Base-by-base conservation (phyloP, 2,113 vertebrate genomes). In the Brienomyrus brachyistius region DNA sequence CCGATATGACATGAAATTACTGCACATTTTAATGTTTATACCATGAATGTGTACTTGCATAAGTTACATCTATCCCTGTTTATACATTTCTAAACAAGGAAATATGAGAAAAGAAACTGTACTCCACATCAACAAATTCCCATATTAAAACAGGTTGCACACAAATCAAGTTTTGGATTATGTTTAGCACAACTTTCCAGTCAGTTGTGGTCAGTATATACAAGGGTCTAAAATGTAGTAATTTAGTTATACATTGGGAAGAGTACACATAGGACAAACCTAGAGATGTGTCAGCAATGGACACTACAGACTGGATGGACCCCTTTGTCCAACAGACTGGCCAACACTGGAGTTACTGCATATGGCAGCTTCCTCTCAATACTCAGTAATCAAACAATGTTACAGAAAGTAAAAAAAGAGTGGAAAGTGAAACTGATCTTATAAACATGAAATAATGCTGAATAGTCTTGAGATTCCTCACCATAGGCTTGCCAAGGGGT, bases 401-500 rank as follows among this genome's bases (percentile, higher is more conserved):
- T n/a, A 74, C 4, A 31, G 27, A 74, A 35, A 74, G 27, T 74
- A 74, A 74, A 70, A 74, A 70, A 35, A 35, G 10, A 11, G 31
- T 5, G 40, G 35, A 77, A 77, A 77, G 70, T 40, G 70, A 77
- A 40, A 43, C 62, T 27, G 9, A 70, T 77, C 70, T 17, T 7
- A 5, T 19, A 77, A 77, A 77, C 5, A 19, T 43, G 70, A 77
- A 77, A 19, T 2, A 40, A 77, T 17, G 15, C 70, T 40, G 23
- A 9, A 40, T 35, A 74, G 59, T 93, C 94, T 91, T 94, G 9
- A 77, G 70, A 43, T 90, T 51, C 91, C 84, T 86, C 91, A 43
- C 80, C 74, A 11, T 47, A 89, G 88, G 8, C 59, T 83, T 88
- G 66, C 52, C 80, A 96, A 43, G 35, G 97, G 96, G 96, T 99